Evolutionary conservation across 2,797 vertebrate genomes (phyloP).

Genomic region (Microctenopoma lineatum): DNA sequence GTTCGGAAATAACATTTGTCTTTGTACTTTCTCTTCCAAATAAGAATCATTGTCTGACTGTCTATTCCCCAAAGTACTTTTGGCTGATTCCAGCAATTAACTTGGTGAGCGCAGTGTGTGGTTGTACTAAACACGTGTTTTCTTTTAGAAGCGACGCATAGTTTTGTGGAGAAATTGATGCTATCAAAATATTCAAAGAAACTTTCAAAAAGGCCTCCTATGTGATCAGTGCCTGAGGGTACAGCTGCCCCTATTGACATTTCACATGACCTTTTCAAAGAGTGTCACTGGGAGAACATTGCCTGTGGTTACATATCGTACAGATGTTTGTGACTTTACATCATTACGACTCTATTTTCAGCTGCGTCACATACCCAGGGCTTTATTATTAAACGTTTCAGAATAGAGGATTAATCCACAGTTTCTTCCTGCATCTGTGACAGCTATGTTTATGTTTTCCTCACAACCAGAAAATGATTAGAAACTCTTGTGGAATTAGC

Average conservation of each 20-base stretch:
- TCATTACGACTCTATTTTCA: slow-evolving; percentile 24
- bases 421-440: slow-evolving; percentile 14
- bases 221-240: slow-evolving; percentile 49
- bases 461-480: slow-evolving; percentile 17
- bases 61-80: background rate
- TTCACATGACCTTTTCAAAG: slow-evolving; percentile 67
- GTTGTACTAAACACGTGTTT: background rate
- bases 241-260: slow-evolving; percentile 65
- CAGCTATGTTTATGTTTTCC: slow-evolving; percentile 30
- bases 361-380: background rate
- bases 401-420: slow-evolving; percentile 6
- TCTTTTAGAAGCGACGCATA: background rate
- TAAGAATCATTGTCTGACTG: background rate
- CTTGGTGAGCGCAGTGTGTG: background rate
- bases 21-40: background rate
- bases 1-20: background rate
- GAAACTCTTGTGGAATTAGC: slow-evolving; percentile 31
- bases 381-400: slow-evolving; percentile 11
- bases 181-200: slow-evolving; percentile 13
- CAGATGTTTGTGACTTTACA: slow-evolving; percentile 41
- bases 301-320: slow-evolving; percentile 54
- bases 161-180: background rate
- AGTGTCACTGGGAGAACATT: slow-evolving; percentile 48
- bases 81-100: background rate
- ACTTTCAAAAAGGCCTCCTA: slow-evolving; percentile 21